Evolutionary conservation across 2,888 invertebrate genomes (phyloP).

Genomic region (Dichetophora obliterata): DNA sequence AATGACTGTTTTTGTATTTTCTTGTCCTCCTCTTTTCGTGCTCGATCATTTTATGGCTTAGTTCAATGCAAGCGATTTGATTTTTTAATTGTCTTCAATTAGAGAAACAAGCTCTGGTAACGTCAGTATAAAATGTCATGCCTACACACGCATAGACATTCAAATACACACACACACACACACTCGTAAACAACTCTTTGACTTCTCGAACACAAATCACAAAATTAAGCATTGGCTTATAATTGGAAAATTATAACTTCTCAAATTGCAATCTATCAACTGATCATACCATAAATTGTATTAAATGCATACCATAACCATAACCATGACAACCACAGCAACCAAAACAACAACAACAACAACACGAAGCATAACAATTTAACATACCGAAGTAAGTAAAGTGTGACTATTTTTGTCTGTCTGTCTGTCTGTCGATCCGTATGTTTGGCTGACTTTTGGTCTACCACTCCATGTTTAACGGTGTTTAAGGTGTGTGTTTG

Average conservation of each 20-base stretch:
- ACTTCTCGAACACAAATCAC: neutral
- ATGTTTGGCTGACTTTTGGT: slow-evolving; percentile 7
- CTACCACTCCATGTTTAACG: slow-evolving; percentile 1
- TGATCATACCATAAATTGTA: slow-evolving; percentile 59
- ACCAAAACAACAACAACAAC: slow-evolving; percentile 6
- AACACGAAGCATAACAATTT: slow-evolving; percentile 3
- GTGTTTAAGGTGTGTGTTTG: neutral
- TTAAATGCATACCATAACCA: slow-evolving; percentile 34
- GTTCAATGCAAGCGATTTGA: too few relatives aligned
- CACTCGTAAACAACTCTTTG: too few relatives aligned
- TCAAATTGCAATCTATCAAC: slow-evolving; percentile 57
- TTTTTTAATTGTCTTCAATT: too few relatives aligned
- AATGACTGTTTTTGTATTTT: neutral
- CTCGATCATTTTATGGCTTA: too few relatives aligned
- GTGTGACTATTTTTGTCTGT: slow-evolving; percentile 5
- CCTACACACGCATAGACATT: too few relatives aligned
- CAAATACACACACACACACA: too few relatives aligned
- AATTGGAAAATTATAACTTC: slow-evolving; percentile 62
- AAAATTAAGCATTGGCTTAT: slow-evolving; percentile 51
- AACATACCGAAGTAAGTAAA: slow-evolving; percentile 13
- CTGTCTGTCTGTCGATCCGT: slow-evolving; percentile 2
- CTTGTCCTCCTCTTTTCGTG: neutral
- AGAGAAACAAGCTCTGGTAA: too few relatives aligned
- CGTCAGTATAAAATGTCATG: too few relatives aligned
- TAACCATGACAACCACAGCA: slow-evolving; percentile 12